Evolutionary conservation across 2,113 vertebrate species (phyloP).

Genomic region (Burhinus bistriatus): DNA sequence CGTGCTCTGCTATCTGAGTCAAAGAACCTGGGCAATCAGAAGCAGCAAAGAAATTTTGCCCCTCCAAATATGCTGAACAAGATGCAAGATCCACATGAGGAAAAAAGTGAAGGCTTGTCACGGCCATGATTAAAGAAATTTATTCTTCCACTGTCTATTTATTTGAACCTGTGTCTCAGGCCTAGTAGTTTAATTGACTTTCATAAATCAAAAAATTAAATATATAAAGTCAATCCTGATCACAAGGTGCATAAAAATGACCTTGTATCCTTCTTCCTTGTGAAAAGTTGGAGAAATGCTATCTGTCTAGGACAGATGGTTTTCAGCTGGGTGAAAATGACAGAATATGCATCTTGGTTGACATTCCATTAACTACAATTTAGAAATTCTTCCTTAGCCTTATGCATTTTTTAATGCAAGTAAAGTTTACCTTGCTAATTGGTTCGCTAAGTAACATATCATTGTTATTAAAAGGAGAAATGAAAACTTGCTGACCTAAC

Average conservation of each 20-base stretch:
- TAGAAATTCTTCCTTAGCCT: constrained; percentile 32
- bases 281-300: constrained; percentile 13
- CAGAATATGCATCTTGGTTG: constrained; percentile 64
- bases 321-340: constrained; percentile 56
- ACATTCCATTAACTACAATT: constrained; percentile 69
- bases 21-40: not conserved
- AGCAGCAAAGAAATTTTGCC: not conserved
- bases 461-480: constrained; percentile 41
- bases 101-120: not conserved
- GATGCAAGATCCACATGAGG: not conserved
- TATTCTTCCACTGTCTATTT: not conserved
- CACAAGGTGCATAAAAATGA: constrained; percentile 35
- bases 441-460: constrained; percentile 58
- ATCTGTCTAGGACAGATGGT: constrained; percentile 57
- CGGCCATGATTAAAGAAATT: not conserved
- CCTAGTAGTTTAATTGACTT: constrained; percentile 34
- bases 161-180: not conserved
- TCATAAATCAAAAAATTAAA: constrained; percentile 14
- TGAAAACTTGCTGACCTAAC: constrained; percentile 48
- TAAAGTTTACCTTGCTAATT: constrained; percentile 65
- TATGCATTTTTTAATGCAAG: not conserved
- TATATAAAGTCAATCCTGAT: constrained; percentile 6
- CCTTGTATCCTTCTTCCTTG: constrained; percentile 30
- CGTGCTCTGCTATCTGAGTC: not conserved
- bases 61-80: not conserved